A percentile compares a stretch with the other conserved stretches of the same genome.
phyloP scores from a whole-genome alignment of 2,113 vertebrate species.

The Echinops telfairi region DNA sequence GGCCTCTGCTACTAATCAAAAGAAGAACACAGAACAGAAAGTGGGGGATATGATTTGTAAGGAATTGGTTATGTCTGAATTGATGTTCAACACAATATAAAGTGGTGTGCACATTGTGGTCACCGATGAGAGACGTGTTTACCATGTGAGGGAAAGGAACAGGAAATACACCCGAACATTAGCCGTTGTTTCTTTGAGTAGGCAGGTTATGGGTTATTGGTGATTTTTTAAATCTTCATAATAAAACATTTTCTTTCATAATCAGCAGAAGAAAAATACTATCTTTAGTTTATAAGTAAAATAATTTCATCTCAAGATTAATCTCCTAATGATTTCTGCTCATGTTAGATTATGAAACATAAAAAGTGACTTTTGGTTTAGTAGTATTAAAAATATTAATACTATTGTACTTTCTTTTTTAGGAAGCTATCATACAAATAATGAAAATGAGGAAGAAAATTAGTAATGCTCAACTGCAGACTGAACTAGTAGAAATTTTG shows the following conservation, averaged over 20 bases:
- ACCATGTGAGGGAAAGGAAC: not conserved
- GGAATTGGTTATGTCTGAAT: not conserved
- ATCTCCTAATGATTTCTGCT: not conserved
- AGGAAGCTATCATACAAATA: conserved; percentile 99
- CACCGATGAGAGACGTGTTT: conserved; percentile 11
- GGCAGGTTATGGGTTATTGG: not conserved
- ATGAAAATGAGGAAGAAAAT: conserved; percentile 99
- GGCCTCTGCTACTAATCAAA: not conserved
- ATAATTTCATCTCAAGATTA: not conserved
- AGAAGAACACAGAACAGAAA: not conserved
- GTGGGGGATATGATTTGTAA: not conserved
- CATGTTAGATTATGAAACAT: conserved; percentile 23
- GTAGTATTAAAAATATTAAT: conserved; percentile 62
- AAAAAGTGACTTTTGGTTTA: conserved; percentile 41
- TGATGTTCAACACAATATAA: not conserved
- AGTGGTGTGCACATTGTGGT: not conserved
- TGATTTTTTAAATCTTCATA: conserved; percentile 2
- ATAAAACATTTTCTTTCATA: conserved; percentile 34
- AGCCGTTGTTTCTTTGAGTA: not conserved
- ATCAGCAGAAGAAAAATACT: not conserved
- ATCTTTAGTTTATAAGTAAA: conserved; percentile 28
- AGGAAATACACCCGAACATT: not conserved
- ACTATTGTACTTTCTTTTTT: conserved; percentile 57
- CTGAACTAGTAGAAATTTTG: conserved; percentile 99
- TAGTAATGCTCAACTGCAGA: conserved; percentile 99